Evolutionary conservation across 2,797 vertebrate species (phyloP), one percentile per base, ranked within the genome.

Genomic region (Novumbra hubbsi): DNA sequence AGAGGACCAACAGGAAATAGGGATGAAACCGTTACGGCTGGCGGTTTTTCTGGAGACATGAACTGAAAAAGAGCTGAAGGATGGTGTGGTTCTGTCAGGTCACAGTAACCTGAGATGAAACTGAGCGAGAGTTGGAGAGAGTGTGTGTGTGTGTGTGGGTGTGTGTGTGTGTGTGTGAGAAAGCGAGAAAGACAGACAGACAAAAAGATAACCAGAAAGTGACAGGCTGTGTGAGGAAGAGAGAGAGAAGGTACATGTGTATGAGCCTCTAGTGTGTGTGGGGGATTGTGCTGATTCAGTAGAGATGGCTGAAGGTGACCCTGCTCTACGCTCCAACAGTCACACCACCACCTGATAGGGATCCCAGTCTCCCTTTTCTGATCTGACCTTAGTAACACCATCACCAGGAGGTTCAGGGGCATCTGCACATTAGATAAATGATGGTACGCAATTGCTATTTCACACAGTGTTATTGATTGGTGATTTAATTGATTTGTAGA

Each of bases 251-350:
- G 41, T 11, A 63, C 60, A 41, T 70, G 60, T 70, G 73, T 80
- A 81, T 82, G 48, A 72, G 73, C 66, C 55, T 70, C 50, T 30
- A 55, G 55, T n/a, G 85, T 82, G 78, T 74, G 75, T 81, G 75
- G 72, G 76, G 86, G 91, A 91, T 92, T 86, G 78, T 95, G 93
- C 94, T 95, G 94, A 95, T 92, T 94, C 93, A 93, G 92, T 86
- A 81, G 84, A 85, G 89, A 87, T 88, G 84, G 84, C 73, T 94
- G 93, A 95, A 95, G 93, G 94, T 95, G 93, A 95, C 94, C 92
- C 89, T 85, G 73, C 78, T 83, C 85, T 79, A 86, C 91, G 85
- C 77, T 78, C 85, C 83, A 87, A 84, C 83, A 86, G 83, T 90
- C 90, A 89, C 74, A 45, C 41, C 21, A 86, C 89, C 84, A 89